Percentiles rank a stretch among this genome's conserved stretches.
These are phyloP conservation scores for Panagrolaimus sp. DNA, from an alignment of 1,140 invertebrate species.

Conservation along the genomic window DNA sequence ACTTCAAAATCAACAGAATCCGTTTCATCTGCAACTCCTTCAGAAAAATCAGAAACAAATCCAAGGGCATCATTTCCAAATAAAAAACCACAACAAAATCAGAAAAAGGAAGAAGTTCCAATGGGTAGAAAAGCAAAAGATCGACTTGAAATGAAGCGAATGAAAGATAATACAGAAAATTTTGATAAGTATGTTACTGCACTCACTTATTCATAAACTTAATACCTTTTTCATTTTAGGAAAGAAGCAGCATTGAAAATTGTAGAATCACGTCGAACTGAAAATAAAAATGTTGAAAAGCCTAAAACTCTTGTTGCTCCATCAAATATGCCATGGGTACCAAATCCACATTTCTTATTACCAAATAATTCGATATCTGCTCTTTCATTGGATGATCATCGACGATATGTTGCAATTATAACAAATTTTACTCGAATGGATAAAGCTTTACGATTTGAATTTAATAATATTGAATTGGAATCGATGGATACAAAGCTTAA, in stretches of 20 bases:
- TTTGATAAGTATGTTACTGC: background rate
- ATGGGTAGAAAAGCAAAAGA: background rate
- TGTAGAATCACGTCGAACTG: background rate
- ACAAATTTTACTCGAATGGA: slow-evolving; percentile 21
- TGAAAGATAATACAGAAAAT: background rate
- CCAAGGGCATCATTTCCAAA: no score
- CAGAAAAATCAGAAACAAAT: no score
- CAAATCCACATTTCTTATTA: slow-evolving; percentile 9
- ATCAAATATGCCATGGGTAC: slow-evolving; percentile 17
- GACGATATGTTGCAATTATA: slow-evolving; percentile 31
- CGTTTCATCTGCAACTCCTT: no score
- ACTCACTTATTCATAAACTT: background rate
- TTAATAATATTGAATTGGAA: slow-evolving; percentile 24
- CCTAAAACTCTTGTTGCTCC: background rate
- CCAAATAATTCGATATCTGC: slow-evolving; percentile 6
- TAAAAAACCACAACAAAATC: no score
- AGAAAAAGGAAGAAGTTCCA: no score
- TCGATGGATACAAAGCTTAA: background rate
- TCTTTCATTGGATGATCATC: slow-evolving; percentile 19
- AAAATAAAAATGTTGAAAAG: background rate
- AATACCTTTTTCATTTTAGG: background rate
- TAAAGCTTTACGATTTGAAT: slow-evolving; percentile 23
- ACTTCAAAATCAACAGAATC: no score
- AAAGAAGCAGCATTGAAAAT: background rate
- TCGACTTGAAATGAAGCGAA: background rate